Base-by-base conservation (phyloP, 2,113 vertebrate genomes). In the Tonatia bakeri region DNA sequence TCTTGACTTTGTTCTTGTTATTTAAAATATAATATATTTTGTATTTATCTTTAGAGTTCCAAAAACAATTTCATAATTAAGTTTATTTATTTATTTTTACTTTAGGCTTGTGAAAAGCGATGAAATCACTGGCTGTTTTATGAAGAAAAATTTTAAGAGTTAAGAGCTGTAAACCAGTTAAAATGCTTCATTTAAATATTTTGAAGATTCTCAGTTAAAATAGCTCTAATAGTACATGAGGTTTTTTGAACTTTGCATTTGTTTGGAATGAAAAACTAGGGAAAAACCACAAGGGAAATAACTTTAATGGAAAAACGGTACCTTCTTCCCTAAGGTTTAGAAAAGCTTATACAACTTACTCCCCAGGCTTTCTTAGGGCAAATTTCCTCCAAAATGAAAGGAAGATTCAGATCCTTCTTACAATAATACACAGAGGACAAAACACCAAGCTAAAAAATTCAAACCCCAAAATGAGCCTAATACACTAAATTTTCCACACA, bases 121-220 rank as follows among this genome's bases (percentile, higher is more conserved):
- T 94, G 88, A 92, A 79, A 72, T 2, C 10, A 59, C 52, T 94
- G 10, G 54, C 33, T 95, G 50, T 54, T 96, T 79, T 70, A 50
- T 83, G 75, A 91, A 83, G 43, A 90, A 96, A 89, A 83, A 2
- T 84, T 87, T 90, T 76, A 79, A 90, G 59, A 92, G 28, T 64
- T 91, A 85, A 61, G 82, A 83, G 64, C 67, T 91, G 14, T 9
- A 90, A 69, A 38, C 54, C 33, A 83, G 2, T 47, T 91, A 70
- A 97, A 90, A 86, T 65, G 19, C 4, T 90, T 95, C n/a, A 96
- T 82, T 96, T 92, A 88, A 94, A 92, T 90, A 52, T 95, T 96
- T 54, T 84, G 33, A 96, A 82, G 52, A 72, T 4, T 56, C 28
- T 47, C 69, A 54, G 36, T 73, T 88, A 72, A 90, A 19, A 91